Evolutionary conservation across 2,888 invertebrate genomes (phyloP).

Genomic region (Drosophila mettleri): DNA sequence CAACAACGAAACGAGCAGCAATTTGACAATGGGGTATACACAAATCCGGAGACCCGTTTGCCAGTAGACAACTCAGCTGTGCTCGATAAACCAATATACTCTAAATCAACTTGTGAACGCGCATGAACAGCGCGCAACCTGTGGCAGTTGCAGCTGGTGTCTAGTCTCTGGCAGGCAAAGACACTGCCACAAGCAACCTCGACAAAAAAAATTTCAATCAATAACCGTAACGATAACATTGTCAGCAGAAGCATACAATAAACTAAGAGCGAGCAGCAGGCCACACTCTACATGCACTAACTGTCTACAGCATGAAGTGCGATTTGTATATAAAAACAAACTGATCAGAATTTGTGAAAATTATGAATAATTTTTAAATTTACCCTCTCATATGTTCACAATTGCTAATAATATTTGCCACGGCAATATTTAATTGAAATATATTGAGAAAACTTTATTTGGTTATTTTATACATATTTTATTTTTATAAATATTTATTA

Average conservation of each 20-base stretch:
- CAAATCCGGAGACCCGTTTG: too few relatives aligned
- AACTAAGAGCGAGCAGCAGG: neutral
- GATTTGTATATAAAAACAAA: too few relatives aligned
- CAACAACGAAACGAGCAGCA: neutral
- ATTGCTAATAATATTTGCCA: too few relatives aligned
- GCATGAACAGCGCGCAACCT: slow-evolving; percentile 26
- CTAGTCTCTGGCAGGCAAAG: slow-evolving; percentile 34
- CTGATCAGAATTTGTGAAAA: too few relatives aligned
- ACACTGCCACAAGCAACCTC: slow-evolving; percentile 32
- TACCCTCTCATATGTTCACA: too few relatives aligned
- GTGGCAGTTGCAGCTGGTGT: slow-evolving; percentile 65
- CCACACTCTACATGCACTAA: slow-evolving; percentile 27
- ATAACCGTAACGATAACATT: slow-evolving; percentile 77
- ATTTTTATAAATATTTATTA: too few relatives aligned
- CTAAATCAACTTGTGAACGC: neutral
- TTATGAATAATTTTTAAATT: too few relatives aligned
- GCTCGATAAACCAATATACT: neutral
- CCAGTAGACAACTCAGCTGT: too few relatives aligned
- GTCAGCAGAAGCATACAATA: slow-evolving; percentile 52
- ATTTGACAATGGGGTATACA: neutral
- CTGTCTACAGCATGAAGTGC: too few relatives aligned
- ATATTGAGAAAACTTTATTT: too few relatives aligned
- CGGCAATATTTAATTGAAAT: neutral
- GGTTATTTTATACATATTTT: too few relatives aligned
- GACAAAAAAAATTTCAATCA: slow-evolving; percentile 67